A percentile compares a stretch with the other conserved stretches of the same genome.
Evolutionary conservation across 2,113 vertebrate genomes (phyloP).

Genomic region (Sminthopsis crassicaudata): DNA sequence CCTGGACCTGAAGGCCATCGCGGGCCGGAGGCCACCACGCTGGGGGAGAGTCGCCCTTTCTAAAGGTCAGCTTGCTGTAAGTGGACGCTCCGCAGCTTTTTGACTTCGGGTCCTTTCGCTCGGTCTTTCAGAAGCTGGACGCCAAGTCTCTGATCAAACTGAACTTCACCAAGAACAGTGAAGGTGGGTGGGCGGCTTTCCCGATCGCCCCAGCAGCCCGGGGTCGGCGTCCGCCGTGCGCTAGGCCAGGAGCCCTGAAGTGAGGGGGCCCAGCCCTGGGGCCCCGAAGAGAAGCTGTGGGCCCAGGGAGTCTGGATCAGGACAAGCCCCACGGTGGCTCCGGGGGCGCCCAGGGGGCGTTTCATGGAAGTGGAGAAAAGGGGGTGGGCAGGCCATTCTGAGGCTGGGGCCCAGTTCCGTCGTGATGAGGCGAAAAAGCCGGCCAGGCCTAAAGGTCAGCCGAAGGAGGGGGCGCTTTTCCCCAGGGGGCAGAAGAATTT

Average conservation of each 20-base stretch:
- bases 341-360: too few relatives aligned
- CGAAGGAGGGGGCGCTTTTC: too few relatives aligned
- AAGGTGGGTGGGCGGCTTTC: constrained; percentile 86
- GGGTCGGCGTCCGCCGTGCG: background rate
- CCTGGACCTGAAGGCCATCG: background rate
- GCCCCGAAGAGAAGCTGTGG: too few relatives aligned
- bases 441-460: too few relatives aligned
- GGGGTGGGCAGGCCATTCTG: too few relatives aligned
- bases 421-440: too few relatives aligned
- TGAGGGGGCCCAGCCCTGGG: background rate
- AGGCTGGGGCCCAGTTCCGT: too few relatives aligned
- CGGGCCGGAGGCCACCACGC: rapidly evolving
- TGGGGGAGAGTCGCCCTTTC: background rate
- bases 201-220: background rate
- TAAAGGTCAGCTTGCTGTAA: background rate
- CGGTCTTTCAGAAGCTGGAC: constrained; percentile 92
- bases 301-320: too few relatives aligned
- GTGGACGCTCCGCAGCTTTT: background rate
- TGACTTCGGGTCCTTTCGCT: constrained; percentile 2
- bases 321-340: too few relatives aligned
- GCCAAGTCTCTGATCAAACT: constrained; percentile 95
- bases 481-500: too few relatives aligned
- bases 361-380: background rate
- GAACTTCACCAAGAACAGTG: constrained; percentile 94
- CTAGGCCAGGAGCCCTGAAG: background rate